A percentile compares a stretch with the other conserved stretches of the same genome.
phyloP scores from a whole-genome alignment of 1,140 invertebrate genomes.

The Bombus cullumanus region DNA sequence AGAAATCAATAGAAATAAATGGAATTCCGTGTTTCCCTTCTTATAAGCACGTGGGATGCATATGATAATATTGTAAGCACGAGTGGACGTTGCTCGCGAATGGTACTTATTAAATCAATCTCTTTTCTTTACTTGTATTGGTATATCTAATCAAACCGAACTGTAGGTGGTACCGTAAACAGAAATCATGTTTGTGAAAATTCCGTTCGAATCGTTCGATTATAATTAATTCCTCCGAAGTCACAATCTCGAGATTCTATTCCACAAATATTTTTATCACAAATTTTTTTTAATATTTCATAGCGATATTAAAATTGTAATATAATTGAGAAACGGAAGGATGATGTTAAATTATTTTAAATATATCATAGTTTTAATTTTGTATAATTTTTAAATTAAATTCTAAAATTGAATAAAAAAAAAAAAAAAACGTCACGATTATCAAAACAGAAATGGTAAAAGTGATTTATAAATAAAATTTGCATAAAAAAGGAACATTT shows the following conservation, averaged over 20 bases:
- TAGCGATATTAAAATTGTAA: not conserved
- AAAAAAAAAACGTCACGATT: not conserved
- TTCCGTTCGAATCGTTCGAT: not conserved
- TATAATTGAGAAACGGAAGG: not conserved
- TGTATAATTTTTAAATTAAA: not conserved
- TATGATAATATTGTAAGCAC: constrained; percentile 40
- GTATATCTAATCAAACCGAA: constrained; percentile 46
- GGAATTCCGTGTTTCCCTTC: constrained; percentile 19
- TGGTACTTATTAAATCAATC: constrained; percentile 51
- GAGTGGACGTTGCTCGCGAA: constrained; percentile 51
- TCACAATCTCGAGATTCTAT: not conserved
- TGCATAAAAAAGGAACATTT: not conserved
- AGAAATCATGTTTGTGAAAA: not conserved
- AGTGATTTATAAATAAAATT: not conserved
- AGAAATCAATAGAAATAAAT: constrained; percentile 38
- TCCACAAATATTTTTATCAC: not conserved
- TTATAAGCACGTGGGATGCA: constrained; percentile 23
- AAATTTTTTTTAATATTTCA: not conserved
- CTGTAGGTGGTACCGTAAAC: constrained; percentile 49
- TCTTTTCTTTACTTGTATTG: constrained; percentile 30
- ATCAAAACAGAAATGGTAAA: not conserved
- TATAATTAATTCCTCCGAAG: not conserved
- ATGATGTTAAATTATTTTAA: not conserved
- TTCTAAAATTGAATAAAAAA: not conserved
- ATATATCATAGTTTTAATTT: not conserved